These are phyloP conservation scores for Paratilapia polleni DNA, from an alignment of 2,113 vertebrate species.

Conservation along the genomic window DNA sequence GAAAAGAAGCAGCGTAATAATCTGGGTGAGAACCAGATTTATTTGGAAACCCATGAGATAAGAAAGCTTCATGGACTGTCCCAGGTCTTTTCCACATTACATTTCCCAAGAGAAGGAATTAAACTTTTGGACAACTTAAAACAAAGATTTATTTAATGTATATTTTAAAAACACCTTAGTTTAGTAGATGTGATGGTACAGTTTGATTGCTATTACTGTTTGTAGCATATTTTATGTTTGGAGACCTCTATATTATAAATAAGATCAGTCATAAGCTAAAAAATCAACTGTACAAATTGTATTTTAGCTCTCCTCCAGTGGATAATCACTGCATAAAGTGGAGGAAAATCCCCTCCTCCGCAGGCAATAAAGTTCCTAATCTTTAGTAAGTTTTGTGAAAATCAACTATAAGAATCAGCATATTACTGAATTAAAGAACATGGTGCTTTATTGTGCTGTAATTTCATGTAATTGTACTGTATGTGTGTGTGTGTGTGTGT, in stretches of 20 bases:
- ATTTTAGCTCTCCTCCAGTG: neutral
- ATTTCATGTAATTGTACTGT: neutral
- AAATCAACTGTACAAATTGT: neutral
- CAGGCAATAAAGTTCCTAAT: neutral
- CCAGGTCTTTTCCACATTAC: neutral
- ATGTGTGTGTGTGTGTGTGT: too few relatives aligned
- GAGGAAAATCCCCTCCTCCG: neutral
- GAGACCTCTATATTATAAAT: too few relatives aligned
- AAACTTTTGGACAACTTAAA: neutral
- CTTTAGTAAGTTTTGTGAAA: neutral
- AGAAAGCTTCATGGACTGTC: neutral
- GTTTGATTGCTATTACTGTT: fast-evolving
- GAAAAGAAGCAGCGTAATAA: neutral
- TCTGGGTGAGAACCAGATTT: neutral
- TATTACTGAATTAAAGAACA: neutral
- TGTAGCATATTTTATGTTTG: neutral
- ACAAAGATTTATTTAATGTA: too few relatives aligned
- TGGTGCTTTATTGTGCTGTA: neutral
- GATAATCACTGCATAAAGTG: neutral
- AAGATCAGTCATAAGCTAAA: neutral
- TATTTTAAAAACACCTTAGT: neutral
- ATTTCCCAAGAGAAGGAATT: neutral
- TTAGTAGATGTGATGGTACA: neutral
- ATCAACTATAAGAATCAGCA: neutral
- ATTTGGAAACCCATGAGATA: neutral